Base-by-base conservation (phyloP, 2,888 invertebrate species). In the Hemaris fuciformis region DNA sequence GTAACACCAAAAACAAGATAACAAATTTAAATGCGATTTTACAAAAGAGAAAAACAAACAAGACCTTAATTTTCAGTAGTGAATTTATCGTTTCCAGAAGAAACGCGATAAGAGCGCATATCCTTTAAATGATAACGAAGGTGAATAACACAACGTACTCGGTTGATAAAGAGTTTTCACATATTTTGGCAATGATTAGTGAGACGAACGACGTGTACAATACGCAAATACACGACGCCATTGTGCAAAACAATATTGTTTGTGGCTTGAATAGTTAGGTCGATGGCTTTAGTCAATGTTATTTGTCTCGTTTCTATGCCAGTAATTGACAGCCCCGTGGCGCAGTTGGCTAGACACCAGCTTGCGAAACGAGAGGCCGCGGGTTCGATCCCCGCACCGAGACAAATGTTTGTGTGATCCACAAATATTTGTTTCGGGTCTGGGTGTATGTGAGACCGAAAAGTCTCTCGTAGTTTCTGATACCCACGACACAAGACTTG, bases 61-160 rank as follows among this genome's bases (percentile, higher is more conserved):
- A 31, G 0, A 18, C 53, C 27, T 8, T 8, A 31, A 25, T 25
- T 25, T 48, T 15, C n/a, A 15, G 27, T 31, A 15, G n/a, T n/a
- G 18, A 31, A 18, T 10, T 53, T 53, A 53, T 53, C 53, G 8
- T 20, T 53, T 53, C 53, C 53, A 53, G 53, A 53, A 53, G 31
- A 27, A 46, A 53, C 53, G 10, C 6, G 53, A 53, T 53, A 53
- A 53, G 53, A 31, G 18, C 38, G 38, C 10, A 8, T 53, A 53
- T 31, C 31, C 31, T 53, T 18, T 18, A 18, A 13, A 0, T 18
- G 53, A 53, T 53, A 53, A 10, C 10, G 53, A 53, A 53, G 53
- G 53, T 53, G 53, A 53, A 53, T 53, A 53, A 53, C 53, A 53
- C 18, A 31, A 53, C 18, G 53, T 53, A 43, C 7, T 42, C 43